phyloP scores from a whole-genome alignment of 2,888 invertebrate species.

The Nasonovia ribisnigri region DNA sequence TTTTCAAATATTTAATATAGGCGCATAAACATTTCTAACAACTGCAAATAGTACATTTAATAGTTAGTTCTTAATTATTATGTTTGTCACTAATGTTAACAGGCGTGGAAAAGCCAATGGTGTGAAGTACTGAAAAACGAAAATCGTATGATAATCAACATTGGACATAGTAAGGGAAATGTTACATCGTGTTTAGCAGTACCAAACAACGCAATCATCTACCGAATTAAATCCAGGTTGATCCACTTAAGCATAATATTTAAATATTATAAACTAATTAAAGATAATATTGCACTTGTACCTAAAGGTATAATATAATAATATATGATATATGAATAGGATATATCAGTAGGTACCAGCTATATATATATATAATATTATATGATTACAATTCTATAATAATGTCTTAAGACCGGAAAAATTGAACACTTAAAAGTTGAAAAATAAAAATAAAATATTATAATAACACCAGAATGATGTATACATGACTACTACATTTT shows the following conservation, averaged over 20 bases:
- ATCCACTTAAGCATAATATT: neutral
- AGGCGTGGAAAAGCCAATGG: conserved; percentile 79
- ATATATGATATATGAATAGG: neutral
- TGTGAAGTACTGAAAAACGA: conserved; percentile 74
- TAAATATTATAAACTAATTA: neutral
- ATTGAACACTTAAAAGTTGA: neutral
- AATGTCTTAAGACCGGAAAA: neutral
- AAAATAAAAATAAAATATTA: neutral
- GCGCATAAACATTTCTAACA: neutral
- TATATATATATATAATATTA: neutral
- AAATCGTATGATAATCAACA: conserved; percentile 66
- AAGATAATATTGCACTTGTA: conserved; percentile 36
- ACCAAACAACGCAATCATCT: conserved; percentile 75
- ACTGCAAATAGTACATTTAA: neutral
- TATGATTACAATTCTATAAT: neutral
- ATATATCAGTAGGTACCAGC: no score
- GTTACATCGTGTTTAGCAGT: conserved; percentile 73
- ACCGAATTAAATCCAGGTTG: conserved; percentile 76
- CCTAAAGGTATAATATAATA: neutral
- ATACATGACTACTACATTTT: neutral
- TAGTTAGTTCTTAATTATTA: conserved; percentile 32
- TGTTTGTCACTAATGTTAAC: neutral
- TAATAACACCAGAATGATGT: neutral
- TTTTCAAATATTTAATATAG: neutral
- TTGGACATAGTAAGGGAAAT: conserved; percentile 69